phyloP scores from a whole-genome alignment of 2,113 vertebrate genomes.

The Pao palembangensis region DNA sequence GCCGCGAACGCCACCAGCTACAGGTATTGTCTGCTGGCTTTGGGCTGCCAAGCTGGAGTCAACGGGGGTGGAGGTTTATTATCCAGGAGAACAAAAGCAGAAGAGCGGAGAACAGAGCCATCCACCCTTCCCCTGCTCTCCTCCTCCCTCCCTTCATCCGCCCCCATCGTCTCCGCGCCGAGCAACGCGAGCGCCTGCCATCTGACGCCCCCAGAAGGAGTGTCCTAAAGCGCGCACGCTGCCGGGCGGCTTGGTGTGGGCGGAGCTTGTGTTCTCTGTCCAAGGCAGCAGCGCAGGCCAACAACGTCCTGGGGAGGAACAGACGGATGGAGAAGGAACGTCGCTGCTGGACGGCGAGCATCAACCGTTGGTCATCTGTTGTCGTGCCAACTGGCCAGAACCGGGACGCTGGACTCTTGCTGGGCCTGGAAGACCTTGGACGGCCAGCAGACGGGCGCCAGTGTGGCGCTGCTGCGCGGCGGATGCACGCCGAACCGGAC shows the following conservation, averaged over 20 bases:
- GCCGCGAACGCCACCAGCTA: not conserved
- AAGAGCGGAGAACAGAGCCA: slow-evolving; percentile 41
- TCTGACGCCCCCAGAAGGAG: slow-evolving; percentile 68
- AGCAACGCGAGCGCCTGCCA: slow-evolving; percentile 60
- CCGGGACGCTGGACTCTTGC: slow-evolving; percentile 40
- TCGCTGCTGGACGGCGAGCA: slow-evolving; percentile 30
- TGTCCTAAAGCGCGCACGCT: slow-evolving; percentile 10
- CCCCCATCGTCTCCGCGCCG: slow-evolving; percentile 44
- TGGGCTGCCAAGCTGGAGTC: slow-evolving; percentile 20
- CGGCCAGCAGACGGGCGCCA: slow-evolving; percentile 68
- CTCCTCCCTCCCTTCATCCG: slow-evolving; percentile 45
- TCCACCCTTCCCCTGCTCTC: slow-evolving; percentile 50
- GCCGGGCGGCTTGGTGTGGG: slow-evolving; percentile 25
- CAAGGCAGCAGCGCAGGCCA: slow-evolving; percentile 35
- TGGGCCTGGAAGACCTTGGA: slow-evolving; percentile 49
- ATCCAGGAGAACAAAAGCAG: slow-evolving; percentile 61
- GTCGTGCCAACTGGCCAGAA: slow-evolving; percentile 54
- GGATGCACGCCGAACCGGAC: slow-evolving; percentile 39
- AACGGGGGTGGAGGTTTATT: slow-evolving; percentile 45
- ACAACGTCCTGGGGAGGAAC: slow-evolving; percentile 28
- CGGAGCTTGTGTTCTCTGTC: slow-evolving; percentile 35
- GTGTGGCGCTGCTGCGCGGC: slow-evolving; percentile 49
- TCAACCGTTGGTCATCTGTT: slow-evolving; percentile 51
- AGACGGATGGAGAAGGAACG: slow-evolving; percentile 36
- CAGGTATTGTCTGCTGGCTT: too few species aligned